Base-by-base conservation (phyloP, 2,113 vertebrate species). In the Heterotis niloticus region DNA sequence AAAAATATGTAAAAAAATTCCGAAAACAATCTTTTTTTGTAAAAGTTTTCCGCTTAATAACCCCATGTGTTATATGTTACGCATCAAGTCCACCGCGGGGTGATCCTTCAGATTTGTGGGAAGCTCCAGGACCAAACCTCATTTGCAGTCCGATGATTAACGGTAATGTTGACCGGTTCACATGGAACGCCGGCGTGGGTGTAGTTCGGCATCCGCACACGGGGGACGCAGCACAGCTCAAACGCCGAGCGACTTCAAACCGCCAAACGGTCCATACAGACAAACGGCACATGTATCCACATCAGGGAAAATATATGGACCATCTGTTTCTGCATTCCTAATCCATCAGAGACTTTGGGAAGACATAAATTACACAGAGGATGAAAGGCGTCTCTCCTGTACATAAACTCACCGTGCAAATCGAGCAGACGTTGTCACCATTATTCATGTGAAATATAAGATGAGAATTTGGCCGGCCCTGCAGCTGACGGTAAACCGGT, bases 381-480 rank as follows among this genome's bases (percentile, higher is more conserved):
- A 74, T 24, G 71, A 54, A 74, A 74, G 71, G 71, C 71, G n/a
- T 59, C 17, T 14, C 71, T 16, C 13, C 71, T 74, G 24, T 26
- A 59, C 51, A 23, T 74, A 74, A 74, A 74, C 71, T 57, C 20
- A 74, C 24, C 28, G 16, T 62, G 59, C 14, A 65, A 23, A 65
- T 65, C 18, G 18, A 23, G 52, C 13, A 16, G 54, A 65, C 65
- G 28, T 11, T 34, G n/a, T 74, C n/a, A 54, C 16, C 71, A 78
- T 69, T 78, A 29, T 56, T 68, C 64, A 77, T 68, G 51, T 28
- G 34, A 68, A 78, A 78, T 67, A 29, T 69, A 78, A 54, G 26
- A 76, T 64, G 34, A 57, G 65, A 52, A 75, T 68, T 81, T 54
- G 18, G 76, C 51, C 34, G n/a, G 78, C 73, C 77, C 66, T 64